Evolutionary conservation across 2,888 invertebrate genomes (phyloP).

Genomic region (Teleiodes luculella): DNA sequence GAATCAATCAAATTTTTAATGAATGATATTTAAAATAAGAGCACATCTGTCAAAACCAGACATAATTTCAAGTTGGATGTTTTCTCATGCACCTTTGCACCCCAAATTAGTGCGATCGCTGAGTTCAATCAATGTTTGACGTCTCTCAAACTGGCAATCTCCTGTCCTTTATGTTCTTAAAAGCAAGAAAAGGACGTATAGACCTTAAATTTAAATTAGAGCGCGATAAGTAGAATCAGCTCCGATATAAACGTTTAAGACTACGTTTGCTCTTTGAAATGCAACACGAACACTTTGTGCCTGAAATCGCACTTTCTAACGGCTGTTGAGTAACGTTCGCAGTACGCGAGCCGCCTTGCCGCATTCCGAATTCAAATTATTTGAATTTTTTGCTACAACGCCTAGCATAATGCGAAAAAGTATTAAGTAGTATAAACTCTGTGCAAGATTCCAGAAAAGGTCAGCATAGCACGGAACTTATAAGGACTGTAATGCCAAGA

Average conservation of each 20-base stretch:
- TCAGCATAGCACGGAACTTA: conserved; percentile 17
- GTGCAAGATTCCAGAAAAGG: conserved; percentile 24
- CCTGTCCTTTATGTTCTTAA: too few relatives aligned
- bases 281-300: conserved; percentile 51
- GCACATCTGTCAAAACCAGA: too few relatives aligned
- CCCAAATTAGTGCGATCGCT: too few relatives aligned
- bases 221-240: too few relatives aligned
- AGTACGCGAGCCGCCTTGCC: conserved; percentile 38
- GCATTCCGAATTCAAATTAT: conserved; percentile 40
- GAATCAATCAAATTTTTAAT: too few relatives aligned
- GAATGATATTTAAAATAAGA: too few relatives aligned
- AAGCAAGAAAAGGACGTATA: too few relatives aligned
- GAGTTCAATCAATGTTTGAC: too few relatives aligned
- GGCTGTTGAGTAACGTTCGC: conserved; percentile 57
- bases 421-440: neutral
- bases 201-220: too few relatives aligned
- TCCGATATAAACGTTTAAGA: conserved; percentile 15
- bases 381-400: conserved; percentile 30
- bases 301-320: conserved; percentile 64
- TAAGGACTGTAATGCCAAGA: conserved; percentile 7
- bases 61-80: too few relatives aligned
- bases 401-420: conserved; percentile 18
- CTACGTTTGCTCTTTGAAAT: conserved; percentile 44
- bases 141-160: too few relatives aligned
- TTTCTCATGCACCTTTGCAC: too few relatives aligned